phyloP scores from a whole-genome alignment of 2,113 vertebrate genomes.

The Ciconia boyciana region DNA sequence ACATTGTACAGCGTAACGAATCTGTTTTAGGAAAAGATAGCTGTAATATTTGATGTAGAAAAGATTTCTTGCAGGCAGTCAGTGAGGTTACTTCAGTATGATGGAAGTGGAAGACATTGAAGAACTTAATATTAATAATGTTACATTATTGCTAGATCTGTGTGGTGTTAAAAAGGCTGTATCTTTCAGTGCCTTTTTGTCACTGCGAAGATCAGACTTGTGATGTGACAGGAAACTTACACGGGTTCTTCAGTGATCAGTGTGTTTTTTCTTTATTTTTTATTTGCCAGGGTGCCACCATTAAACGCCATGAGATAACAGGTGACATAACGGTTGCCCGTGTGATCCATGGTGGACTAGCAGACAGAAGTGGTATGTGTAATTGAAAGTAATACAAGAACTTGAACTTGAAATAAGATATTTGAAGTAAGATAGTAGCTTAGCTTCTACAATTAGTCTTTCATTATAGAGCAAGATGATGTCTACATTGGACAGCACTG shows the following conservation, averaged over 20 bases:
- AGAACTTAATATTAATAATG: not conserved
- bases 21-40: not conserved
- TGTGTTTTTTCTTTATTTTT: not conserved
- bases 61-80: not conserved
- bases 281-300: slow-evolving; percentile 89
- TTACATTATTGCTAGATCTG: accelerated
- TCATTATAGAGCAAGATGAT: not conserved
- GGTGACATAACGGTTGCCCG: slow-evolving; percentile 93
- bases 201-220: not conserved
- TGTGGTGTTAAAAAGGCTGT: not conserved
- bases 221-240: not conserved
- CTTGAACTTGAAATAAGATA: not conserved
- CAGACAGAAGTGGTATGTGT: slow-evolving; percentile 88
- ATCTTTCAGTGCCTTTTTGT: not conserved
- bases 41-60: not conserved
- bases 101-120: not conserved
- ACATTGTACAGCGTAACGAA: not conserved
- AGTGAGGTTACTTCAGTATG: not conserved
- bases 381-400: not conserved
- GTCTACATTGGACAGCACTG: not conserved
- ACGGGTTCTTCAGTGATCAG: not conserved
- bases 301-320: slow-evolving; percentile 89
- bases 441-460: not conserved
- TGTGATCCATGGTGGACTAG: slow-evolving; percentile 92
- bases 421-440: not conserved